phyloP scores from a whole-genome alignment of 1,140 invertebrate genomes.

The Drosophila lowei region DNA sequence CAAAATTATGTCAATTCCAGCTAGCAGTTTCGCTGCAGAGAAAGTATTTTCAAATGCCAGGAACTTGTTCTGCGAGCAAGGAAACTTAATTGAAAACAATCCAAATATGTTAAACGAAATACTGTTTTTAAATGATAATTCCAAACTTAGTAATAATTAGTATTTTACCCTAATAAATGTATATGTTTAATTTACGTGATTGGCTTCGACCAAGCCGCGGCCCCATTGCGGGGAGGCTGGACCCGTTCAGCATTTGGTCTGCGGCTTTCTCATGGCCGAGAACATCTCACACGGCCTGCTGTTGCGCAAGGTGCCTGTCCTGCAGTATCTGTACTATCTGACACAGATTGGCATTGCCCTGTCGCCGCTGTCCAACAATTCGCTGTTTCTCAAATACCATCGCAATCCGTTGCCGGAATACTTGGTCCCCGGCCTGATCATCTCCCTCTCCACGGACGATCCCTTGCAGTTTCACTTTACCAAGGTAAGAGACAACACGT shows the following conservation, averaged over 20 bases:
- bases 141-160: no score
- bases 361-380: constrained; percentile 99
- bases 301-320: constrained; percentile 98
- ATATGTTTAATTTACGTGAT: no score
- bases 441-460: constrained; percentile 99
- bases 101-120: no score
- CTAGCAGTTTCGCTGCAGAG: no score
- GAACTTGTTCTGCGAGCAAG: no score
- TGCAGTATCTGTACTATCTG: constrained; percentile 99
- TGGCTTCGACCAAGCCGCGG: no score
- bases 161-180: no score
- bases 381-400: constrained; percentile 99
- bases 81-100: no score
- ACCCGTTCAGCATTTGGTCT: constrained; percentile 96
- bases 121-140: no score
- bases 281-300: constrained; percentile 99
- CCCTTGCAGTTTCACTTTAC: constrained; percentile 99
- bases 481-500: constrained; percentile 86
- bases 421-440: constrained; percentile 95
- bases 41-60: no score
- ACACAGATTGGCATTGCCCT: constrained; percentile 99
- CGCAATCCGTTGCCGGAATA: constrained; percentile 99
- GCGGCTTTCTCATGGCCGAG: constrained; percentile 98
- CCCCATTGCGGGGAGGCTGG: constrained; percentile 99
- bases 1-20: no score